Evolutionary conservation across 2,888 invertebrate species (phyloP), one percentile per base, ranked within the genome.

Genomic region (Camptogramma bilineatum): DNA sequence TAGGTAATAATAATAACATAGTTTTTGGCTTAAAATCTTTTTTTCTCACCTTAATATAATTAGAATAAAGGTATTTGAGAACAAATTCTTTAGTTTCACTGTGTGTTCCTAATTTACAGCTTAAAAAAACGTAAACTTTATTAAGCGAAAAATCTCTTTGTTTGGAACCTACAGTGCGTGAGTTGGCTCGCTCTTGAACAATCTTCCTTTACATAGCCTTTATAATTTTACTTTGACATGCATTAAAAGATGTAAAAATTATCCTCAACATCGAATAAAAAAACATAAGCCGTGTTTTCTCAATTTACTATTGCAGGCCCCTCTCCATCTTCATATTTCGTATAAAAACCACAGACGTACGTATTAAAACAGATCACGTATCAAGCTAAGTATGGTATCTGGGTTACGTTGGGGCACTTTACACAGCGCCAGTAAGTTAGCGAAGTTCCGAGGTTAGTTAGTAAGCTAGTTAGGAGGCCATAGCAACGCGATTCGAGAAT

Each of bases 341-440:
- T 16, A 21, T 13, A 48, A 57, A 34, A 47, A 28, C 54, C 46
- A 17, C 28, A 24, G 8, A 31, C 28, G 56, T 18, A 31, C n/a
- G 39, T 57, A 50, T 39, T 50, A 13, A 57, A 50, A 18, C 56
- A 50, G 56, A 48, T 48, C 56, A 57, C 56, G 56, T 57, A 17
- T 50, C 34, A 46, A 28, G 28, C 24, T 8, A 28, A 46, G 44
- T 50, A 57, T 21, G 50, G 39, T 50, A 55, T 55, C 47, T 55
- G 54, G n/a, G 31, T 7, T 31, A 18, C 9, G 46, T 47, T 47
- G 34, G 34, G 46, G 18, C 18, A 47, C 46, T 47, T 31, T 5
- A 55, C 47, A 47, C 55, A 31, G n/a, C 9, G 55, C 47, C 18
- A 55, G 55, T 47, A 13, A 39, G 34, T 39, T 39, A 13, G 34